Conservation (phyloP, 2,888 invertebrate genomes). For the Diloba caeruleocephala region DNA sequence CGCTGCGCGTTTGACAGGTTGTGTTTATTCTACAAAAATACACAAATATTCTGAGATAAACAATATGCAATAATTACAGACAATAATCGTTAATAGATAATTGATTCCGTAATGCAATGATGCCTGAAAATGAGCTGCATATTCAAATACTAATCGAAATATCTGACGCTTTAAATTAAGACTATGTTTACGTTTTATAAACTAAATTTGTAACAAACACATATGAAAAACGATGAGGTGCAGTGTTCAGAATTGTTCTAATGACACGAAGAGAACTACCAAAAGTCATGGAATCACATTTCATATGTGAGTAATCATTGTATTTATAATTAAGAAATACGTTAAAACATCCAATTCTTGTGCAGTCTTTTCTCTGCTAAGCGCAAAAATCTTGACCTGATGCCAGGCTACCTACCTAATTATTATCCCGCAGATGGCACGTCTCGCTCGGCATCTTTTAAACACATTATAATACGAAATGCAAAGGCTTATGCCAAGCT, state of each 20-base stretch:
- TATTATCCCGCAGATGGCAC: too few species aligned
- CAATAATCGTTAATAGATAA: background rate
- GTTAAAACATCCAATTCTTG: background rate
- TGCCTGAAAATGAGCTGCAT: background rate
- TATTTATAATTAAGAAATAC: background rate
- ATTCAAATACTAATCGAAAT: background rate
- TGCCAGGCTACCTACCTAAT: too few species aligned
- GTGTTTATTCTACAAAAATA: slow-evolving; percentile 13
- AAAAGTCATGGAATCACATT: slow-evolving; percentile 78
- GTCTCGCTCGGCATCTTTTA: too few species aligned
- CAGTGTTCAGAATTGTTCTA: slow-evolving; percentile 72
- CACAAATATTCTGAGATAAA: background rate
- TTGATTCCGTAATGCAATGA: background rate
- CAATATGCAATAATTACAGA: background rate
- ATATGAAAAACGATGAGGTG: slow-evolving; percentile 68
- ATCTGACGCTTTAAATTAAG: background rate
- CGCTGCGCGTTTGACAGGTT: slow-evolving; percentile 40
- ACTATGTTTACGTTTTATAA: slow-evolving; percentile 34
- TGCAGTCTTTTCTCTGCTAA: background rate
- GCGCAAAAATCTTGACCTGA: too few species aligned
- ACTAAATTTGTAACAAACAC: slow-evolving; percentile 35
- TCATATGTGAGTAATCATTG: slow-evolving; percentile 71
- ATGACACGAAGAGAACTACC: slow-evolving; percentile 69
- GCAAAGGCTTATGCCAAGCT: too few species aligned
- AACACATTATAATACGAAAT: too few species aligned